Base-by-base conservation (phyloP, 2,888 invertebrate genomes). In the Drosophila infuscata region DNA sequence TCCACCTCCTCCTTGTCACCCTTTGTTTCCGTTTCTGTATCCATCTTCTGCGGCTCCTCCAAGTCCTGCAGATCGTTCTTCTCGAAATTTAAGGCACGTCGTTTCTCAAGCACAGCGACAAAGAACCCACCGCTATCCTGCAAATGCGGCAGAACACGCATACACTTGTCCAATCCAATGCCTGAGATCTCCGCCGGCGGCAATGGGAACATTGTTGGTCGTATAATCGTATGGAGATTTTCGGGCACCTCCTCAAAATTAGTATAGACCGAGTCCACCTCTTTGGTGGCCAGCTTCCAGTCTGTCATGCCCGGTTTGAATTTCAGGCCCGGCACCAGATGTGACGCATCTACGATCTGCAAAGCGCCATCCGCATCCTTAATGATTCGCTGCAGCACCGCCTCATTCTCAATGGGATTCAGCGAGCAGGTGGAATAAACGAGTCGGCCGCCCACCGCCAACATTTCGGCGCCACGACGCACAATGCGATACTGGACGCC, bases 41-140 rank as follows among this genome's bases (percentile, higher is more conserved):
- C 29, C 29, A 33, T 0, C 30, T 84, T 75, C 6, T 43, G 78
- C 3, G 67, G 57, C 64, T 74, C 35, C 83, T 65, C 6, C 57
- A 92, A 52, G 15, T 85, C 89, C 51, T 82, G 78, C 8, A 86
- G 58, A 41, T 93, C 91, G 66, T 89, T 79, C 93, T 94, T 92
- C 89, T 97, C 96, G 95, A 96, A 96, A 0, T 96, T 96, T 0
- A 97, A 90, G 0, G 94, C 93, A 9, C 95, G 94, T 0, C 95
- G 93, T 94, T 99, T 99, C 92, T 97, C 97, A 72, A 99, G 94
- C 4, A 98, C 96, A 0, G 99, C 99, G 0, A 99, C 97, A 93
- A 99, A 99, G 94, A 99, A 99, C 8, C 98, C 99, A 9, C 99
- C 99, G 0, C 99, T 98, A 93, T 99, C 97, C 95, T 99, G 99